Percentiles rank a stretch among this genome's conserved stretches.
Evolutionary conservation across 2,797 vertebrate genomes (phyloP).

Genomic region (Melanotaenia parkinsoni): DNA sequence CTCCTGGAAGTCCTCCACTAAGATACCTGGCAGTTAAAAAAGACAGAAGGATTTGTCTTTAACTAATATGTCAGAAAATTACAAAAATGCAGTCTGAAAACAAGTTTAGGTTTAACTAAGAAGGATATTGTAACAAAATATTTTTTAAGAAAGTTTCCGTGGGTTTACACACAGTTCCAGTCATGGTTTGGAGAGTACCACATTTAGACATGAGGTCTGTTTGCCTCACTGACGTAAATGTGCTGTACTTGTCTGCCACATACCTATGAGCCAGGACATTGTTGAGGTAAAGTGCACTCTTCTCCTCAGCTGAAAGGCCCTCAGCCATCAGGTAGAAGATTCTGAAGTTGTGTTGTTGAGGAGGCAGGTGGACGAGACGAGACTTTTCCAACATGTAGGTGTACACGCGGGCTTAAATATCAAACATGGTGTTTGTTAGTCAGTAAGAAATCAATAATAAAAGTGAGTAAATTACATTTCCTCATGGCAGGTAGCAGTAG

Average conservation of each 20-base stretch:
- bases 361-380: constrained; percentile 83
- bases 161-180: background rate
- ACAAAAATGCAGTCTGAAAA: background rate
- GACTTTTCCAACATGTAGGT: constrained; percentile 95
- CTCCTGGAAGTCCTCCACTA: constrained; percentile 72
- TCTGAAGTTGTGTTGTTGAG: constrained; percentile 89
- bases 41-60: background rate
- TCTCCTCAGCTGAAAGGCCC: constrained; percentile 91
- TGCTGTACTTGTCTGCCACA: background rate
- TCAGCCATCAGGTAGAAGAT: constrained; percentile 93
- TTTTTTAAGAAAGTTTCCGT: background rate
- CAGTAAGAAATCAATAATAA: background rate
- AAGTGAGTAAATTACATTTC: background rate
- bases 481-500: background rate
- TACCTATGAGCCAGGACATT: constrained; percentile 89
- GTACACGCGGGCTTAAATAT: constrained; percentile 85
- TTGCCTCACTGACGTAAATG: constrained; percentile 19
- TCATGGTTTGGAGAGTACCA: background rate
- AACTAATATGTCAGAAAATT: background rate
- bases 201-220: background rate
- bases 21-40: constrained; percentile 83
- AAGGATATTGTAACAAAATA: background rate
- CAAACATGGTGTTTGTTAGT: constrained; percentile 13
- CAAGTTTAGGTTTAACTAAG: background rate
- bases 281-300: constrained; percentile 86